phyloP scores from a whole-genome alignment of 2,888 invertebrate species.

The Himalopsyche tibetana region DNA sequence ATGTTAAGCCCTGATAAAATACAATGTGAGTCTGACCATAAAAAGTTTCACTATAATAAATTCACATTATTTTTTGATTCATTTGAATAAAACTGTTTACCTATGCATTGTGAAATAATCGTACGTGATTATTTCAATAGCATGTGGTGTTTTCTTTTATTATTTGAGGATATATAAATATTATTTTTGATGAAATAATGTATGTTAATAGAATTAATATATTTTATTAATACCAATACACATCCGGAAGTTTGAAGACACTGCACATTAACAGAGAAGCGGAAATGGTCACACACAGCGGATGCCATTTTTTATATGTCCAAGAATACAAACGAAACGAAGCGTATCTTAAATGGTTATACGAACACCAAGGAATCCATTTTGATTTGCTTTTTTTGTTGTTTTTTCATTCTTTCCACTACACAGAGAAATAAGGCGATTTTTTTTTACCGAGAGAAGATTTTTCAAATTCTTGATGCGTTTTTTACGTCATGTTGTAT shows the following conservation, averaged over 20 bases:
- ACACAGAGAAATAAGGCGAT: not conserved
- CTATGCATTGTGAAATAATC: too few relatives aligned
- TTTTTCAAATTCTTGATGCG: constrained; percentile 1
- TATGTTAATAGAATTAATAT: too few relatives aligned
- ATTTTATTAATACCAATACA: not conserved
- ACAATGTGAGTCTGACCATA: too few relatives aligned
- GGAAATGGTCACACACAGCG: constrained; percentile 43
- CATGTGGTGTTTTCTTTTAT: too few relatives aligned
- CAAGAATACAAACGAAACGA: constrained; percentile 21
- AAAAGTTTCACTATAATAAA: too few relatives aligned
- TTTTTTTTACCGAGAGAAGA: not conserved
- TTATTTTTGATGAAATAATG: too few relatives aligned
- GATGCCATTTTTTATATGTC: constrained; percentile 45
- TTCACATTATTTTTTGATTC: too few relatives aligned
- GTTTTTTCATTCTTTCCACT: constrained; percentile 4
- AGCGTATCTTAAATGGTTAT: constrained; percentile 36
- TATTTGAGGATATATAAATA: too few relatives aligned
- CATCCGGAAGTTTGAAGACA: not conserved
- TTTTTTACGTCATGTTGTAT: not conserved
- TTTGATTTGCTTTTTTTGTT: constrained; percentile 42
- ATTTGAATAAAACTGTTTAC: too few relatives aligned
- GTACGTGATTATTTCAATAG: too few relatives aligned
- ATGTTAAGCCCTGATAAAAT: too few relatives aligned
- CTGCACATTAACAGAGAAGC: not conserved
- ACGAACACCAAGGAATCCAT: constrained; percentile 44